Base-by-base conservation (phyloP, 2,797 vertebrate species). In the Rhabdomys pumilio region DNA sequence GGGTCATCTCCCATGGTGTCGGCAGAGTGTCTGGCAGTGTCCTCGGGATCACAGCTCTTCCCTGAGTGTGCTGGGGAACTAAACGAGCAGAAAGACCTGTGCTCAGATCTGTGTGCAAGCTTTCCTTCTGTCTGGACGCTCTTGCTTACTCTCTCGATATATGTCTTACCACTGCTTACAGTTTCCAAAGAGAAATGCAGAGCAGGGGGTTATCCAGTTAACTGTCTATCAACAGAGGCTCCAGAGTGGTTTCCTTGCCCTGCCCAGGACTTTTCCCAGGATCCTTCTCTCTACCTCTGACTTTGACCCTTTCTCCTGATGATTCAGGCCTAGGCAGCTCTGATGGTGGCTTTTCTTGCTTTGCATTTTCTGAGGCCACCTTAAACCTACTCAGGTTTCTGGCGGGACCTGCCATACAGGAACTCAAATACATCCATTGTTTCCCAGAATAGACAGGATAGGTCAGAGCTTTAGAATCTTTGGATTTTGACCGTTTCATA, bases 61-160 rank as follows among this genome's bases (percentile, higher is more conserved):
- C 75, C 24, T 91, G 77, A 82, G 67, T 91, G 41, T 14, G 4
- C 63, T 95, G n/a, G 63, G 89, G 61, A 9, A 84, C 26, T 63
- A 50, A 92, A 57, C 34, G n/a, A 59, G 69, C 69, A 72, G 29
- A 61, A 90, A 80, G 59, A 1, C 11, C 77, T 47, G 20, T 11
- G 55, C 38, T 75, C 55, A 84, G 76, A 76, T 47, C 77, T 67
- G 20, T 38, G 41, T 29, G 53, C 0, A 87, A 50, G 50, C 47
- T 67, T 83, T 86, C 73, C 55, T 86, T 91, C 76, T 75, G 13
- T 50, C 14, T 90, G 63, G 67, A 55, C 8, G n/a, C 19, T 77
- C 34, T 24, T 6, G 24, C 53, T 22, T n/a, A 57, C 20, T n/a
- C 50, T 34, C 77, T 38, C 2, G 3, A 55, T 22, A 1, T 55